Conservation (phyloP, 1,140 invertebrate genomes). For the Augochlora pura region DNA sequence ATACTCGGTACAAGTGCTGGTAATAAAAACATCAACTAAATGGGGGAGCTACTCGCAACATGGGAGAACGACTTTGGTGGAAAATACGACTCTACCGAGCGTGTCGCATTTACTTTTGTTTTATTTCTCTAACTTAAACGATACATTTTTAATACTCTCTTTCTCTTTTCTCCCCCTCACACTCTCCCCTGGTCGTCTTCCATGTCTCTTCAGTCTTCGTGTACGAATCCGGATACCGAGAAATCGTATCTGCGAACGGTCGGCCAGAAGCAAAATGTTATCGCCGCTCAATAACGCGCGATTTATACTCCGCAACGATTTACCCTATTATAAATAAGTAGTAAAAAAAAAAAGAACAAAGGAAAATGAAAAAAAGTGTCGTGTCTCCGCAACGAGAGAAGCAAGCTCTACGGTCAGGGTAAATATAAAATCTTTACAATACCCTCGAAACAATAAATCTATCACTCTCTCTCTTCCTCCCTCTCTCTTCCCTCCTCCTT, state of each 20-base stretch:
- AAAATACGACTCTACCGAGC: conserved; percentile 16
- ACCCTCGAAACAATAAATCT: conserved; percentile 5
- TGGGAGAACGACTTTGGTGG: conserved; percentile 40
- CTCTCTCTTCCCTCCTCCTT: not conserved
- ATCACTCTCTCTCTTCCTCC: not conserved
- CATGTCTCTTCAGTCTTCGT: too few species aligned
- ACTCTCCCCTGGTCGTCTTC: too few species aligned
- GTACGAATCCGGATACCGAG: not conserved
- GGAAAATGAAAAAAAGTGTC: not conserved
- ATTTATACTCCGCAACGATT: conserved; percentile 8
- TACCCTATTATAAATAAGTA: conserved; percentile 20
- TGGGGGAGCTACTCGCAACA: conserved; percentile 17
- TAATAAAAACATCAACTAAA: not conserved
- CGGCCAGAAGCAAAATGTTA: not conserved
- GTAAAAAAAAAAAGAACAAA: not conserved
- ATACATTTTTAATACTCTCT: not conserved
- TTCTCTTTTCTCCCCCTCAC: too few species aligned
- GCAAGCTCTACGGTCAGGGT: conserved; percentile 19
- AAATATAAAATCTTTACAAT: conserved; percentile 18
- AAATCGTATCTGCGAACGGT: not conserved
- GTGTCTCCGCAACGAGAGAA: not conserved
- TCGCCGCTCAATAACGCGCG: not conserved
- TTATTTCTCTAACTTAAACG: conserved; percentile 11
- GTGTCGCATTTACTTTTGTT: conserved; percentile 15
- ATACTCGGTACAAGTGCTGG: not conserved